These are phyloP conservation scores for Steinernema carpocapsae DNA, from an alignment of 2,888 invertebrate species.

Conservation along the genomic window DNA sequence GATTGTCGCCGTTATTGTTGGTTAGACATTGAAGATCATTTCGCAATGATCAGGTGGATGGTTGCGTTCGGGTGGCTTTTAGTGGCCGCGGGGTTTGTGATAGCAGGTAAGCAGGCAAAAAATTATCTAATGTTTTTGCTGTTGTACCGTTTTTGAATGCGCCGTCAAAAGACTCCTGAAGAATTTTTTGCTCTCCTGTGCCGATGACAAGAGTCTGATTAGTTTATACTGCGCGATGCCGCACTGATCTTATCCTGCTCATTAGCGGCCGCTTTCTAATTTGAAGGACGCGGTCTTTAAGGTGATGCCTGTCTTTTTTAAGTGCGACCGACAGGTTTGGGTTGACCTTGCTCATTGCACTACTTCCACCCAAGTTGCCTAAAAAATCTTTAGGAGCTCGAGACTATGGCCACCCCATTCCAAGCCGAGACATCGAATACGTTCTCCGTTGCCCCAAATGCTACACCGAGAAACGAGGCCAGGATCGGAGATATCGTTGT, in stretches of 20 bases:
- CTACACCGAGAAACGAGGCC: conserved; percentile 11
- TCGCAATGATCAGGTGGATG: not conserved
- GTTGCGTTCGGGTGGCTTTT: not conserved
- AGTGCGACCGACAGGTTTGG: too few species aligned
- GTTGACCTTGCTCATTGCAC: too few species aligned
- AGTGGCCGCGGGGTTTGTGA: not conserved
- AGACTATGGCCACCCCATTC: conserved; percentile 2
- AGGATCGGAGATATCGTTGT: conserved; percentile 19
- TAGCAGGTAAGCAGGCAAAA: not conserved
- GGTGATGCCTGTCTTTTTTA: too few species aligned
- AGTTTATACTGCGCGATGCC: too few species aligned
- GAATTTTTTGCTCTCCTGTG: too few species aligned
- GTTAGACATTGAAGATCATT: not conserved
- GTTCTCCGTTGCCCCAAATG: not conserved
- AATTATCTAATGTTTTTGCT: not conserved
- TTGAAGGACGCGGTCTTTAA: too few species aligned
- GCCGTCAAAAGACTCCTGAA: too few species aligned
- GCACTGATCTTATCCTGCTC: too few species aligned
- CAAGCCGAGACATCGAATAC: conserved; percentile 24
- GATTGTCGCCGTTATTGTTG: not conserved
- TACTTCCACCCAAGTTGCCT: too few species aligned
- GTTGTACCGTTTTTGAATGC: not conserved
- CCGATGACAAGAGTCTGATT: too few species aligned
- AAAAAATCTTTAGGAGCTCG: not conserved
- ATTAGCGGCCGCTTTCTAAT: too few species aligned